Base-by-base conservation (phyloP, 2,888 invertebrate genomes). In the Polydrusus tereticollis region DNA sequence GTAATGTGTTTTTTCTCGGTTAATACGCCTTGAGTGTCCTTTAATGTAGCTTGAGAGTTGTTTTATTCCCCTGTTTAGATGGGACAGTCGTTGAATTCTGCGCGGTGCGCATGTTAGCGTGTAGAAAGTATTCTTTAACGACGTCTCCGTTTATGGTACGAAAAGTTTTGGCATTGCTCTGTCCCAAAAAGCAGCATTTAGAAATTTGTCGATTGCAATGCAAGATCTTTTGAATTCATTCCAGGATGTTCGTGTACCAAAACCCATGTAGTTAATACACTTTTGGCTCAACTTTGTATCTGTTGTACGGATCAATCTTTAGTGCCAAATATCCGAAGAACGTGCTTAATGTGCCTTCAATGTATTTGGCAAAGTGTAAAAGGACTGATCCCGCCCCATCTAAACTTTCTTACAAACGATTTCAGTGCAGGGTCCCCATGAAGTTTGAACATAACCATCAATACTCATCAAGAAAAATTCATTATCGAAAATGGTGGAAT, bases 311-410 rank as follows among this genome's bases (percentile, higher is more conserved):
- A 55, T 55, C 52, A 55, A 55, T 55, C 52, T 33, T 33, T 26
- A 16, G 26, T 29, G 52, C 29, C 52, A 52, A 52, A 29, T 52
- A 26, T 26, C 20, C 12, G 1, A 29, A 29, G 14, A 26, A 52
- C 3, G 29, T 21, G 10, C 20, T 20, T 47, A 38, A n/a, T 38
- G n/a, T n/a, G n/a, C 38, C 2, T 38, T 38, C 2, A 38, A 38
- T 1, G 12, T 47, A 47, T 52, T 26, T 52, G 52, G 52, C 52
- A 52, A 52, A 33, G 10, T 29, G 7, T 52, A 52, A 21, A 26
- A 52, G 26, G 52, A 23, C 26, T 55, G 52, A 55, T 55, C 26
- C 52, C n/a, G 70, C 73, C n/a, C n/a, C 73, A 76, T 36, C 38
- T 64, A 18, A 23, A 16, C 52, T 23, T 63, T 63, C 50, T 63